Evolutionary conservation across 1,140 invertebrate genomes (phyloP).

Genomic region (Teleogryllus occipitalis): DNA sequence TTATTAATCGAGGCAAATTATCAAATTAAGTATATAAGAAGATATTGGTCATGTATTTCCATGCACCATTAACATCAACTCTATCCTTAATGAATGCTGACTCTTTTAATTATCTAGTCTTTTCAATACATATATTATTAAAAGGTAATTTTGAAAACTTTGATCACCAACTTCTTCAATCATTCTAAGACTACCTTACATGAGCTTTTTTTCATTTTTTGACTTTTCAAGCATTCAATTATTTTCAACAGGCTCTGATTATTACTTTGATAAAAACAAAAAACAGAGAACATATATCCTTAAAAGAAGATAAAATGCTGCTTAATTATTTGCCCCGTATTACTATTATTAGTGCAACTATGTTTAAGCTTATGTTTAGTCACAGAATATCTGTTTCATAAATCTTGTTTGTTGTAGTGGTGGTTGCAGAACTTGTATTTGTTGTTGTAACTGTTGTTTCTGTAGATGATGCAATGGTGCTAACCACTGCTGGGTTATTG

Average conservation of each 20-base stretch:
- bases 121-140: neutral
- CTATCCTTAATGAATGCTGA: neutral
- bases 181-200: constrained; percentile 4
- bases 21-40: neutral
- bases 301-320: neutral
- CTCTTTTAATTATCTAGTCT: neutral
- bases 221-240: neutral
- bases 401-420: constrained; percentile 53
- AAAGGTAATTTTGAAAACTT: neutral
- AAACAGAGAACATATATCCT: neutral
- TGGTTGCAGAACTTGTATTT: constrained; percentile 28
- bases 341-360: constrained; percentile 10
- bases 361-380: constrained; percentile 30
- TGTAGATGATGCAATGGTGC: constrained; percentile 2
- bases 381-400: constrained; percentile 87
- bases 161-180: neutral
- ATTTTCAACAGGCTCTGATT: constrained; percentile 4
- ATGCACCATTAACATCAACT: neutral
- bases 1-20: neutral
- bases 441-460: neutral
- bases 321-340: constrained; percentile 7
- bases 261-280: constrained; percentile 7
- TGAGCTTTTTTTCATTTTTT: constrained; percentile 3
- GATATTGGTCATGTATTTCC: neutral
- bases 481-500: neutral